Conservation (phyloP, 2,113 vertebrate genomes). For the Hassar affinis region DNA sequence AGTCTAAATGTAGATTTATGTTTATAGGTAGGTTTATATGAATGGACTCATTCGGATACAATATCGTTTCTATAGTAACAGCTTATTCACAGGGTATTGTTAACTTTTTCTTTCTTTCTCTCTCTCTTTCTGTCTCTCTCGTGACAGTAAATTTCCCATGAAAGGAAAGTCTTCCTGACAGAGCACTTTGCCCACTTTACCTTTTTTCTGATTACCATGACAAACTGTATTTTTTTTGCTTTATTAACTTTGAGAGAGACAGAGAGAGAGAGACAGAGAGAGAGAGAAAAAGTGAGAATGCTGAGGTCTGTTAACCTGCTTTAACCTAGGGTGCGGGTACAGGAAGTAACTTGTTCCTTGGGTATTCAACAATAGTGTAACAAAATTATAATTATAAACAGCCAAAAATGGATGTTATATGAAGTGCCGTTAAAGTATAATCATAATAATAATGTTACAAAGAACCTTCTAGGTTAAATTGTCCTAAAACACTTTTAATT, state of each 20-base stretch:
- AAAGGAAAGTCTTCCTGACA: not conserved
- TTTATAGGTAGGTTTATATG: not conserved
- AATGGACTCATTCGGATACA: not conserved
- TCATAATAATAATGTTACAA: not conserved
- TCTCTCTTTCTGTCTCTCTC: too few relatives aligned
- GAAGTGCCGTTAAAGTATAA: not conserved
- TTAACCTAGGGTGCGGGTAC: too few relatives aligned
- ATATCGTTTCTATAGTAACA: not conserved
- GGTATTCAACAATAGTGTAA: not conserved
- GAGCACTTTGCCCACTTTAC: not conserved
- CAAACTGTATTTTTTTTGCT: not conserved
- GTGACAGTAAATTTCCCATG: not conserved
- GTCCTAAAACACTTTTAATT: not conserved
- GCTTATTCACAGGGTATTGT: too few relatives aligned
- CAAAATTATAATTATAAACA: not conserved
- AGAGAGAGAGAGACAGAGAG: too few relatives aligned
- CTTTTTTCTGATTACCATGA: not conserved
- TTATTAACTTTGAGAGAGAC: not conserved
- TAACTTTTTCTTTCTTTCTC: not conserved
- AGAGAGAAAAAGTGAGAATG: not conserved
- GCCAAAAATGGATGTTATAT: too few relatives aligned
- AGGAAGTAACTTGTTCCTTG: not conserved
- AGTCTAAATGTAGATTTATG: not conserved
- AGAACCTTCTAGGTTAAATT: not conserved
- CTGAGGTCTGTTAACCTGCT: not conserved